phyloP scores from a whole-genome alignment of 2,797 vertebrate species.

The Neolamprologus multifasciatus region DNA sequence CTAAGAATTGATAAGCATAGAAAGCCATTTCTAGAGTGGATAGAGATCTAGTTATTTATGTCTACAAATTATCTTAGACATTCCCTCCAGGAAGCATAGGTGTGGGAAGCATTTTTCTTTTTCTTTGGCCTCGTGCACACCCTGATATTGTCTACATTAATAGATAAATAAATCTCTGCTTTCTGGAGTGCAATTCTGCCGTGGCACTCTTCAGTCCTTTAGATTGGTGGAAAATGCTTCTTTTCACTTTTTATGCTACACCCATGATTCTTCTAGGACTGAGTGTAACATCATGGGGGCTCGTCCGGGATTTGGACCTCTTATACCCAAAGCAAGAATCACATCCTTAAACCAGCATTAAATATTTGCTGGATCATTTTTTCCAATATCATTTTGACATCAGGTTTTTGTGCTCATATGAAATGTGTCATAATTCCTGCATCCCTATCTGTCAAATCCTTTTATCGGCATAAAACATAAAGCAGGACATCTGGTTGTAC shows the following conservation, averaged over 20 bases:
- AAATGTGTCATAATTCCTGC: background rate
- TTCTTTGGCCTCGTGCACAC: background rate
- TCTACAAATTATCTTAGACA: fast-evolving
- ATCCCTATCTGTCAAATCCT: background rate
- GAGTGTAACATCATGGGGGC: background rate
- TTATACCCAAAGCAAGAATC: background rate
- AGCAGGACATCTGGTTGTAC: background rate
- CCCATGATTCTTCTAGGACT: background rate
- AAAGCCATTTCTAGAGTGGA: background rate
- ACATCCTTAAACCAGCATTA: background rate
- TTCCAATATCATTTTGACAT: background rate
- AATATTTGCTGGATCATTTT: background rate
- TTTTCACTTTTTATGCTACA: background rate
- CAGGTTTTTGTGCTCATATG: background rate
- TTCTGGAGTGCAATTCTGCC: background rate
- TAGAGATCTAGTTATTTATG: background rate
- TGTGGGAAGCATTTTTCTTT: background rate
- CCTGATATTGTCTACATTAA: background rate
- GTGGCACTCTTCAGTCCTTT: background rate
- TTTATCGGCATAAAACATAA: background rate
- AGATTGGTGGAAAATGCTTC: background rate
- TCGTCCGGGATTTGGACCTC: background rate
- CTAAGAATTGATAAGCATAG: background rate
- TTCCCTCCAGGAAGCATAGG: background rate
- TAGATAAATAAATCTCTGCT: background rate